A percentile compares a stretch with the other conserved stretches of the same genome.
Evolutionary conservation across 2,888 invertebrate genomes (phyloP).

Genomic region (Amblyjoppa proteus): DNA sequence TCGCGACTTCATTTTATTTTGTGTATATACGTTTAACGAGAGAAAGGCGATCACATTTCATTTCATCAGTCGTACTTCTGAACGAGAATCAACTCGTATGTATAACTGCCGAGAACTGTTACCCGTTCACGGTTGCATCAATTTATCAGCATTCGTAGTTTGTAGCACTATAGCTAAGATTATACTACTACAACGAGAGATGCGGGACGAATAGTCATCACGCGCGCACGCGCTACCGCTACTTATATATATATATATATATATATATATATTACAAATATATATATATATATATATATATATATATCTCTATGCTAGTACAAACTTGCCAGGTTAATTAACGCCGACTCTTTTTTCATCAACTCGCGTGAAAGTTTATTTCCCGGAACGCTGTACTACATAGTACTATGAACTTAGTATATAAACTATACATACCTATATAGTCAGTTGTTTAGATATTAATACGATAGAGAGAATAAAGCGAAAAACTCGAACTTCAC

Average conservation of each 20-base stretch:
- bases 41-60: constrained; percentile 84
- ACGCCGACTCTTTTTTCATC: constrained; percentile 70
- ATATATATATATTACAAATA: constrained; percentile 29
- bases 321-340: constrained; percentile 76
- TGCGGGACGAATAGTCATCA: constrained; percentile 71
- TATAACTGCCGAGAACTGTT: constrained; percentile 45
- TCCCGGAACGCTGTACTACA: constrained; percentile 67
- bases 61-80: constrained; percentile 80
- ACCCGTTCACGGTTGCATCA: constrained; percentile 78
- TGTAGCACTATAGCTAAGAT: background rate
- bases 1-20: constrained; percentile 77
- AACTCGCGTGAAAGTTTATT: constrained; percentile 75
- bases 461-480: constrained; percentile 6
- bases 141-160: constrained; percentile 78
- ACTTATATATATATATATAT: constrained; percentile 30
- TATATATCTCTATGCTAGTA: constrained; percentile 40
- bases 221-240: constrained; percentile 44
- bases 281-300: constrained; percentile 14
- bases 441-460: constrained; percentile 30
- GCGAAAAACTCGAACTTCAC: constrained; percentile 45
- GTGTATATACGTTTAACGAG: constrained; percentile 80
- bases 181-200: constrained; percentile 57
- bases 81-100: constrained; percentile 35
- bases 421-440: constrained; percentile 21
- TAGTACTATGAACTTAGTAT: constrained; percentile 46